Base-by-base conservation (phyloP, 2,888 invertebrate species). In the Metellina segmentata region DNA sequence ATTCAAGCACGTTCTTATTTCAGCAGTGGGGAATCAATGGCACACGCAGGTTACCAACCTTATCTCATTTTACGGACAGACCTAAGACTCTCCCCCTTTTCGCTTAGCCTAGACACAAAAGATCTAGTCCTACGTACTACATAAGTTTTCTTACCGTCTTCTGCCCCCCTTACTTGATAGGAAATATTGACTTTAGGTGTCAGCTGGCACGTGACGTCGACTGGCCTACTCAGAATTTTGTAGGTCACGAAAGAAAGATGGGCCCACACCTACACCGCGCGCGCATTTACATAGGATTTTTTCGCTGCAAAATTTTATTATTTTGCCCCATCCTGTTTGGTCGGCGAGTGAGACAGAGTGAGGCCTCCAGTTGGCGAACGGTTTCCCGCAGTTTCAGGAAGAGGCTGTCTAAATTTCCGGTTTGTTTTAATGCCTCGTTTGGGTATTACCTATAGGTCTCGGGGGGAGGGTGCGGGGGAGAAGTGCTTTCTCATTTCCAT, bases 141-240 rank as follows among this genome's bases (percentile, higher is more conserved):
- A 74, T 83, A 71, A 61, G 71, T 78, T 72, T 51, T 78, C 20
- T 16, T 13, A 51, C 82, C 34, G 34, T 34, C 34, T 34, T 51
- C 74, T 81, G 19, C 79, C 79, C 78, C 81, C 74, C 79, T 52
- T 53, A 16, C 83, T 69, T 86, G 81, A 71, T 75, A 69, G 71
- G 90, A 86, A 86, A 90, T 90, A 86, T 86, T 87, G 91, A 91
- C 81, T 87, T 71, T 86, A 77, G 81, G 49, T 71, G 82, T 91
- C 86, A 90, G 85, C 91, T 91, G 91, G 91, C 87, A 20, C 90
- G 71, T 89, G 87, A 81, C 81, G 86, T 86, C 48, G 78, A 51
- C 71, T 78, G 81, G 82, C 89, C 82, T 88, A 88, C 88, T 79
- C 72, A 81, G 82, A 77, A 19, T 81, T 91, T 91, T 86, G 75